Evolutionary conservation across 2,113 vertebrate species (phyloP).

Genomic region (Alaudala cheleensis): DNA sequence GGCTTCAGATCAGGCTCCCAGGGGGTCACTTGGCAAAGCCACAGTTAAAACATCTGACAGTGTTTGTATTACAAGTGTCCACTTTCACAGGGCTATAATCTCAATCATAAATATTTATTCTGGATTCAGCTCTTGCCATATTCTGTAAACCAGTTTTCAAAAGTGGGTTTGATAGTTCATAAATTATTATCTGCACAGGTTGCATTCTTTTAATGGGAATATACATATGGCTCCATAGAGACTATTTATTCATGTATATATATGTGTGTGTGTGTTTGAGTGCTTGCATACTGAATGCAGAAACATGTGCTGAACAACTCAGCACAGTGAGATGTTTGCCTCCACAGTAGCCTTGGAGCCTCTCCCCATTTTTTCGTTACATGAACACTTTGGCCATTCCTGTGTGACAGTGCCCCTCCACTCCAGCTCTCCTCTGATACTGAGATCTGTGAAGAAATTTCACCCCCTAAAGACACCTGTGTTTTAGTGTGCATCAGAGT

Average conservation of each 20-base stretch:
- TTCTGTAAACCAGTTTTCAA: neutral
- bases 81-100: neutral
- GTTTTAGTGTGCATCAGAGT: neutral
- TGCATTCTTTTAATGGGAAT: neutral
- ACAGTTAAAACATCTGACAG: neutral
- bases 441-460: neutral
- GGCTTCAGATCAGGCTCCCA: neutral
- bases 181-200: neutral
- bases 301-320: neutral
- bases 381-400: neutral
- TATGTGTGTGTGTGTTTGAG: neutral
- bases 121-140: neutral
- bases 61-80: neutral
- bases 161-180: neutral
- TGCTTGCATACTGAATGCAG: neutral
- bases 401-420: neutral
- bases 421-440: neutral
- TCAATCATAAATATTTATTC: neutral
- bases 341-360: neutral
- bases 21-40: neutral
- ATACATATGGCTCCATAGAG: neutral
- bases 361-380: neutral
- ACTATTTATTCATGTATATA: neutral
- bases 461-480: accelerated
- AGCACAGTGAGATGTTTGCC: neutral